Evolutionary conservation across 2,113 vertebrate genomes (phyloP), one percentile per base, ranked within the genome.

Genomic region (Corythornis cristatus): DNA sequence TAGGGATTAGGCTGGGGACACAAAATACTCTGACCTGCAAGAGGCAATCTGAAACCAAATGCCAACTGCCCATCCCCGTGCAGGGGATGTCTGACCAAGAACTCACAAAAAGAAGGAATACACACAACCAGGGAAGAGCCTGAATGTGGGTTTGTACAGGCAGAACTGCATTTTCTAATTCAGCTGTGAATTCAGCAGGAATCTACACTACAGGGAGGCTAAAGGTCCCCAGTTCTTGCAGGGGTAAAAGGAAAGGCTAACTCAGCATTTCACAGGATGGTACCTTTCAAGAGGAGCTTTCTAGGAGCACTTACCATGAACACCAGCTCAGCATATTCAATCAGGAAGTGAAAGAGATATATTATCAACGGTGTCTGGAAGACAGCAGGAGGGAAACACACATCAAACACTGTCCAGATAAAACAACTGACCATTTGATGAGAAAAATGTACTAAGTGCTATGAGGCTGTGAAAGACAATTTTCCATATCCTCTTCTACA

Each of bases 321-420:
- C 29, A 99, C 99, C 78, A 99, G 96, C 83, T 99, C 99, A 73
- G 99, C 98, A 61, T 99, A 99, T 90, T 99, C 99, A 94, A 99
- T 98, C 92, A 99, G 76, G 95, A 99, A 99, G 97, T 99, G 99
- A 95, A 99, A 99, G 92, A 99, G 97, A 97, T 99, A 99, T 95
- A 99, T 99, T 93, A 99, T 98, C 94, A 99, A 97, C 0, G 99
- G 99, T 33, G 99, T 99, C 99, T 99, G 67, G 33, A 97, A 67
- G 85, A 96, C 73, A 96, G 29, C 73, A 91, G 95, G 96, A 90
- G 15, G 70, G 53, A 94, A 75, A 95, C 42, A 25, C 33, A 28
- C 25, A 31, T 95, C 87, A 96, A 91, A 86, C 2, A 29, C 51
- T 78, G 77, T 57, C 58, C 83, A 71, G 23, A 76, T 26, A 35